Evolutionary conservation across 2,113 vertebrate species (phyloP).

Genomic region (Rhabdomys dilectus): DNA sequence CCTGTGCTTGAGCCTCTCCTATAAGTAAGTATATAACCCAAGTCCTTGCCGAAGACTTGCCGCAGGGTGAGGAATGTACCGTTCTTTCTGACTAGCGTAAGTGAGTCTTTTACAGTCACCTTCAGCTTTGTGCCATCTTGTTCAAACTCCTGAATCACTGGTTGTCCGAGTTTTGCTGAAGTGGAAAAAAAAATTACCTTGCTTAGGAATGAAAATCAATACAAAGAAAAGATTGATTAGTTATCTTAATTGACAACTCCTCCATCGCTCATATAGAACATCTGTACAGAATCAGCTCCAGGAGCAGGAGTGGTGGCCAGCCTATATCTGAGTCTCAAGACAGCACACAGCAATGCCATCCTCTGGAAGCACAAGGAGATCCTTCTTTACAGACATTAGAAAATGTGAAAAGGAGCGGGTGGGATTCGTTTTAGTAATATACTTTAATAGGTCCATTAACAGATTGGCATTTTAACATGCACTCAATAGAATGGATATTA

Average conservation of each 20-base stretch:
- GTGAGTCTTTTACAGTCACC: constrained; percentile 87
- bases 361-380: neutral
- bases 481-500: neutral
- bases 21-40: constrained; percentile 92
- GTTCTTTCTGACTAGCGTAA: constrained; percentile 85
- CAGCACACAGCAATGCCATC: fast-evolving
- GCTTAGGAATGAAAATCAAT: constrained; percentile 61
- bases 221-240: neutral
- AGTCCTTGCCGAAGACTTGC: constrained; percentile 90
- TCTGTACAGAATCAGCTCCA: neutral
- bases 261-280: neutral
- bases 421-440: neutral
- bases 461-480: constrained; percentile 20
- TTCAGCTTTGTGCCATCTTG: constrained; percentile 82
- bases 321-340: neutral
- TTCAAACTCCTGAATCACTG: constrained; percentile 85
- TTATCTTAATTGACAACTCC: neutral
- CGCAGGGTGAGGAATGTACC: constrained; percentile 87
- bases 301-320: fast-evolving
- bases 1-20: constrained; percentile 92
- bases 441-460: neutral
- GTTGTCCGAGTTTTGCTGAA: constrained; percentile 91
- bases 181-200: constrained; percentile 66
- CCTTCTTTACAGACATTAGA: neutral
- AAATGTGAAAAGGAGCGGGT: neutral